Percentiles rank a stretch among this genome's conserved stretches.
Evolutionary conservation across 2,888 invertebrate genomes (phyloP).

Genomic region (Ectemnius lituratus): DNA sequence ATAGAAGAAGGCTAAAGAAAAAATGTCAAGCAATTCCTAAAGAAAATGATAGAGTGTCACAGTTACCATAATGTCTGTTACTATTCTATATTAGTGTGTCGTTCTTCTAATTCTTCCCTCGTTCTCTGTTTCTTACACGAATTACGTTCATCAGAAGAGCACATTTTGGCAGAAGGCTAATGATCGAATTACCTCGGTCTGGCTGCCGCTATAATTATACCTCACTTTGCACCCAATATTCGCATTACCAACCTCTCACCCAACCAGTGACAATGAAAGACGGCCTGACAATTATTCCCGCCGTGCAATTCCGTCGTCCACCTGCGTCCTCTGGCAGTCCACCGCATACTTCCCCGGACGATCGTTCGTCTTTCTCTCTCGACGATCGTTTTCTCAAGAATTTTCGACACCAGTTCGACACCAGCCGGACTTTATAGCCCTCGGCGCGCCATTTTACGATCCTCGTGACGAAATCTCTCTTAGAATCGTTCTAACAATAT

Average conservation of each 20-base stretch:
- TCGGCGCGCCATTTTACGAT: no score
- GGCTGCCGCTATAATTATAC: constrained; percentile 53
- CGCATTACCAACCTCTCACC: constrained; percentile 38
- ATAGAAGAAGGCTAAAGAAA: constrained; percentile 53
- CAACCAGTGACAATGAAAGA: constrained; percentile 49
- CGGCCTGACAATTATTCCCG: constrained; percentile 47
- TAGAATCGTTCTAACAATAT: no score
- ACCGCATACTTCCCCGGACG: not conserved
- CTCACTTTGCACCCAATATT: constrained; percentile 52
- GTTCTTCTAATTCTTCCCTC: constrained; percentile 11
- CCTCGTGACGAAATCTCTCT: no score
- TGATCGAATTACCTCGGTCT: constrained; percentile 52
- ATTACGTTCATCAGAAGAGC: constrained; percentile 21
- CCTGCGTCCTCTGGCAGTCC: not conserved
- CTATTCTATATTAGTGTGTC: no score
- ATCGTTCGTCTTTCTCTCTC: constrained; percentile 14
- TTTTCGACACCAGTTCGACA: no score
- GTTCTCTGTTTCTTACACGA: not conserved
- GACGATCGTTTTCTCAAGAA: constrained; percentile 43
- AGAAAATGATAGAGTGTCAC: no score
- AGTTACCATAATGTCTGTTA: no score
- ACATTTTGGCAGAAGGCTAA: constrained; percentile 54
- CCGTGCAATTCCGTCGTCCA: constrained; percentile 14
- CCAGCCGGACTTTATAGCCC: no score
- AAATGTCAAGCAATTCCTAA: no score